Conservation (phyloP, 1,140 invertebrate genomes). For the Patella vulgata region DNA sequence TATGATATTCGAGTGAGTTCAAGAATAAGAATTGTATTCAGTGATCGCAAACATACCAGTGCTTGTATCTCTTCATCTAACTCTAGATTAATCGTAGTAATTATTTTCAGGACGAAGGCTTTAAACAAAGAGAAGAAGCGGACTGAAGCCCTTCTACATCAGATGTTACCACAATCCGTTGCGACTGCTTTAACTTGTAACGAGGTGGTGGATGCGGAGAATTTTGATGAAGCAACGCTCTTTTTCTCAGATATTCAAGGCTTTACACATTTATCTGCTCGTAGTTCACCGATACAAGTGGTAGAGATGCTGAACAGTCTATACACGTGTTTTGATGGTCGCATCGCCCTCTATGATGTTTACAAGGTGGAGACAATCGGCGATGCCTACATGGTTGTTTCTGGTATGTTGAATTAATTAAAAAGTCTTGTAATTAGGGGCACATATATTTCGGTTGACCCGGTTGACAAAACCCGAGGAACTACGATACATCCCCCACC, state of each 20-base stretch:
- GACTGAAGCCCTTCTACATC: constrained; percentile 46
- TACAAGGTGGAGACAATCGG: constrained; percentile 58
- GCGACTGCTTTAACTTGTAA: constrained; percentile 64
- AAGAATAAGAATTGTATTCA: no score
- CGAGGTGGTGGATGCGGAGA: constrained; percentile 60
- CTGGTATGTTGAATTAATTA: constrained; percentile 22
- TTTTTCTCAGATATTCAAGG: constrained; percentile 84
- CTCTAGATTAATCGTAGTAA: no score
- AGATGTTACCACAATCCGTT: constrained; percentile 59
- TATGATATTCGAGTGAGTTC: no score
- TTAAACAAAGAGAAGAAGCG: constrained; percentile 48
- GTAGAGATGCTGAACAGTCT: constrained; percentile 41
- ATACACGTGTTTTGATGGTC: constrained; percentile 34
- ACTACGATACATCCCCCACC: no score
- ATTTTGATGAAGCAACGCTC: constrained; percentile 62
- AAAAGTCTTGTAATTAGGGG: no score
- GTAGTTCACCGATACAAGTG: constrained; percentile 90
- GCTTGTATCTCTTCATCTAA: no score
- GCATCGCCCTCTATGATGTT: constrained; percentile 38
- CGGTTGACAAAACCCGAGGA: no score
- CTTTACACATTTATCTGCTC: constrained; percentile 80
- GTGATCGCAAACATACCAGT: no score
- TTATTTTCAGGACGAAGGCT: constrained; percentile 46
- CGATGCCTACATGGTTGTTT: constrained; percentile 53
- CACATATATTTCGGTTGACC: no score